These are phyloP conservation scores for Microhierax caerulescens DNA, from an alignment of 2,797 vertebrate genomes.

Conservation along the genomic window DNA sequence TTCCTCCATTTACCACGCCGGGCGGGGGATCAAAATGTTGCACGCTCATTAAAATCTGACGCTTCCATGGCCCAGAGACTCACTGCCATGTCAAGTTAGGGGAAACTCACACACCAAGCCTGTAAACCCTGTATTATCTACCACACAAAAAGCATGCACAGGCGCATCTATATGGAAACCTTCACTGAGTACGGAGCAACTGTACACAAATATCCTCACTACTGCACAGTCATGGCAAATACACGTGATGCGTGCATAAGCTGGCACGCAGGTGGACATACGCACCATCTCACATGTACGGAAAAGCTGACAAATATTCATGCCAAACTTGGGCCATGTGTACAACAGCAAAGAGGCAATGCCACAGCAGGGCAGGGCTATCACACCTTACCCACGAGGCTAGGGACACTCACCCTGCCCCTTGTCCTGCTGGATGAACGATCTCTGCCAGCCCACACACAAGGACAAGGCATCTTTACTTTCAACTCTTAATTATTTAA, in stretches of 20 bases:
- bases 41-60: background rate
- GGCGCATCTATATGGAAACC: fast-evolving
- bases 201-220: background rate
- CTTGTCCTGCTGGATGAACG: fast-evolving
- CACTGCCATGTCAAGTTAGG: fast-evolving
- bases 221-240: background rate
- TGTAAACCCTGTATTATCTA: background rate
- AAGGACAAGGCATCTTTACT: background rate
- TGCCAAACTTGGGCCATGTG: fast-evolving
- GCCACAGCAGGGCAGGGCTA: background rate
- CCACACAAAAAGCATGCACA: background rate
- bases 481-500: background rate
- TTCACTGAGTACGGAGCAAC: background rate
- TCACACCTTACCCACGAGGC: background rate
- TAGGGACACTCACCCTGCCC: background rate
- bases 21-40: background rate
- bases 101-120: fast-evolving
- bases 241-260: fast-evolving
- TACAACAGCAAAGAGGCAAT: background rate
- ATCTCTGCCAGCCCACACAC: background rate
- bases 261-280: fast-evolving
- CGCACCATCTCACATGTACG: fast-evolving
- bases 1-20: background rate
- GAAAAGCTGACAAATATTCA: background rate
- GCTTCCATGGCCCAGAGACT: background rate